Percentiles rank a stretch among this genome's conserved stretches.
Conservation (phyloP, 2,797 vertebrate genomes). For the Octomys mimax region DNA sequence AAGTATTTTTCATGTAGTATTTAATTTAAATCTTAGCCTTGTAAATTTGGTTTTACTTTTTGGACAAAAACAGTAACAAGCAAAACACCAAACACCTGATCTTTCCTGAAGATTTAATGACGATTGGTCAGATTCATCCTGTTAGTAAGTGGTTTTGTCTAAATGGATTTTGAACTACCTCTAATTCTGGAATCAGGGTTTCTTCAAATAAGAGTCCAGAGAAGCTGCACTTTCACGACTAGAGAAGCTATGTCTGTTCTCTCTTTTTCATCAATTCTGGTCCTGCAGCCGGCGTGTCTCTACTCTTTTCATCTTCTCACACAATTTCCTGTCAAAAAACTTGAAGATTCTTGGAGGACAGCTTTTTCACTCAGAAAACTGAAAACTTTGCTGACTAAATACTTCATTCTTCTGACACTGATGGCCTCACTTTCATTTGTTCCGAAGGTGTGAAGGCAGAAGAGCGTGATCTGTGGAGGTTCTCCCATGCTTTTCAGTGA, state of each 20-base stretch:
- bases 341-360: background rate
- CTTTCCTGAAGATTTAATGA: background rate
- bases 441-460: background rate
- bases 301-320: background rate
- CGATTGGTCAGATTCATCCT: background rate
- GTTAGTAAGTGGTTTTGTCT: background rate
- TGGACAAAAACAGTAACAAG: background rate
- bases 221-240: background rate
- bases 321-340: background rate
- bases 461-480: background rate
- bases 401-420: background rate
- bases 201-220: background rate
- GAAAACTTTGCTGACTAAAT: background rate
- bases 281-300: background rate
- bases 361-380: background rate
- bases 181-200: background rate
- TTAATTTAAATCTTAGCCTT: background rate
- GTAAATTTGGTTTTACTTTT: background rate
- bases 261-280: background rate
- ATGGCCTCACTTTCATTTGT: background rate
- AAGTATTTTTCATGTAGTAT: background rate
- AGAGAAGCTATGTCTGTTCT: background rate
- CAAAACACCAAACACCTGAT: background rate
- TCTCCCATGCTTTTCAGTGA: background rate
- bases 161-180: background rate